Conservation (phyloP, 1,140 invertebrate species). For the Delia radicum region DNA sequence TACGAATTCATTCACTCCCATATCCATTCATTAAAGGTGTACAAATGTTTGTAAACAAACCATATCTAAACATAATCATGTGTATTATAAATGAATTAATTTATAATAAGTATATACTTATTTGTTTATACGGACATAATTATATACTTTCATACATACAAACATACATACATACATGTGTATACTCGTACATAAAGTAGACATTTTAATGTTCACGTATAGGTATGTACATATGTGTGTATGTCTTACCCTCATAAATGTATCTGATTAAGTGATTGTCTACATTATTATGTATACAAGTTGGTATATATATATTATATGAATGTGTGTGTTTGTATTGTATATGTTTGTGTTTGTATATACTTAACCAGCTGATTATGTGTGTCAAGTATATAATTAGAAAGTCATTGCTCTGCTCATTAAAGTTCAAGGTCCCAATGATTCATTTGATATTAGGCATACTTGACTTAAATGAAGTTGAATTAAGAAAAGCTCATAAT, state of each 20-base stretch:
- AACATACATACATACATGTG: not conserved
- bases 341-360: not conserved
- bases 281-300: not conserved
- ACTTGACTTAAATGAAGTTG: not conserved
- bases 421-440: conserved; percentile 24
- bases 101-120: not conserved
- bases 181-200: not conserved
- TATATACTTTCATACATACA: no score
- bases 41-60: not conserved
- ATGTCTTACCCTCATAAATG: not conserved
- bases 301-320: not conserved
- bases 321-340: not conserved
- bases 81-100: not conserved
- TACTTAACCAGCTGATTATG: not conserved
- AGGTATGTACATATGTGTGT: not conserved
- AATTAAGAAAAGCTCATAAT: conserved; percentile 2
- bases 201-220: not conserved
- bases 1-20: not conserved
- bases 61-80: not conserved
- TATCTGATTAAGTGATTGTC: conserved; percentile 1
- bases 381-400: conserved; percentile 9
- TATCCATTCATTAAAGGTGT: not conserved
- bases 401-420: conserved; percentile 5
- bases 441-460: conserved; percentile 4
- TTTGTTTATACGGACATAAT: not conserved